Conservation (phyloP, 1,140 invertebrate genomes). For the Drosophila albomicans region DNA sequence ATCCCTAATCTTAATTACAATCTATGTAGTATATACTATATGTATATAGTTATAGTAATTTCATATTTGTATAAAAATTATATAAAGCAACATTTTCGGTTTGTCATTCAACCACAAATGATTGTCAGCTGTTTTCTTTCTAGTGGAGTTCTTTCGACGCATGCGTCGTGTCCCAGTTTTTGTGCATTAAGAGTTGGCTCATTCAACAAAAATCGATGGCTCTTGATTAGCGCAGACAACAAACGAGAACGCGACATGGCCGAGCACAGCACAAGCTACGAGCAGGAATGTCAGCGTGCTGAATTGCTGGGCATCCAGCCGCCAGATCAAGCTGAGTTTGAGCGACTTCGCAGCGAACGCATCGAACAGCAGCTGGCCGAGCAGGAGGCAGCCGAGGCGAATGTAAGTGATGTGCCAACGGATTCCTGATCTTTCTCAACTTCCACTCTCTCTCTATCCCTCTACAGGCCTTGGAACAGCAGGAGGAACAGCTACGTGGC, state of each 20-base stretch:
- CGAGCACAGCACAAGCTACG: slow-evolving; percentile 86
- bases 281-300: slow-evolving; percentile 90
- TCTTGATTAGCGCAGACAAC: slow-evolving; percentile 43
- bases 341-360: slow-evolving; percentile 80
- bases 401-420: slow-evolving; percentile 43
- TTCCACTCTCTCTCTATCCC: not conserved
- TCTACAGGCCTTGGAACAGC: slow-evolving; percentile 88
- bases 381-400: slow-evolving; percentile 86
- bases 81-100: not conserved
- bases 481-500: slow-evolving; percentile 90
- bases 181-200: not conserved
- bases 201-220: slow-evolving; percentile 61
- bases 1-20: slow-evolving; percentile 36
- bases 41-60: slow-evolving; percentile 1
- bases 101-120: not conserved
- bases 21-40: not conserved
- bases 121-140: slow-evolving; percentile 20
- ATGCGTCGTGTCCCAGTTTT: slow-evolving; percentile 52
- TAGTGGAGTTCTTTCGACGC: slow-evolving; percentile 10
- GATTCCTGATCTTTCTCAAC: not conserved
- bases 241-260: slow-evolving; percentile 43
- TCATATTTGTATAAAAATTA: not conserved
- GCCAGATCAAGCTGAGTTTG: slow-evolving; percentile 89
- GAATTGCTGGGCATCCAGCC: slow-evolving; percentile 89
- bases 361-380: slow-evolving; percentile 78